These are phyloP conservation scores for Arenicola marina DNA, from an alignment of 2,888 invertebrate genomes.

Conservation along the genomic window DNA sequence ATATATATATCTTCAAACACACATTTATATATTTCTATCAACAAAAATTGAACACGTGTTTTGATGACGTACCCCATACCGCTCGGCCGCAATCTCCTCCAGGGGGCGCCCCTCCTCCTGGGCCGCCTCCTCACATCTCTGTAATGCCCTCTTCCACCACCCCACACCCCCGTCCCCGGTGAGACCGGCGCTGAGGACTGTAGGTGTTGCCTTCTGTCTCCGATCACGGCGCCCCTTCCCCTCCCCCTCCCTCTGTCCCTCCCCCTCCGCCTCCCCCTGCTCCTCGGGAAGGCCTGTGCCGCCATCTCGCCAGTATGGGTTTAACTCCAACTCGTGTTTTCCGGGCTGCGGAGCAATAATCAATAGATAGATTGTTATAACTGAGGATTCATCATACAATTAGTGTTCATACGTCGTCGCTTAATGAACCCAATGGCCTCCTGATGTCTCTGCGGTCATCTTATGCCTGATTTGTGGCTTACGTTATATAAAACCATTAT, in stretches of 20 bases:
- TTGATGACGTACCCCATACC: constrained; percentile 64
- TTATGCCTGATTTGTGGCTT: no score
- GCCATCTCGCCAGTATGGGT: constrained; percentile 90
- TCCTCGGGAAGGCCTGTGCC: constrained; percentile 78
- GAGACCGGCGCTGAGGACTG: neutral
- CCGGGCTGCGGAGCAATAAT: no score
- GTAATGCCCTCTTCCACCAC: constrained; percentile 67
- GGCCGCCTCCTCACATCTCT: constrained; percentile 67
- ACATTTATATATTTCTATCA: neutral
- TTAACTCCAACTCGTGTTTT: constrained; percentile 77
- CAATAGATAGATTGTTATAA: no score
- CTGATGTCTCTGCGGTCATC: no score
- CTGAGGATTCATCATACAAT: no score
- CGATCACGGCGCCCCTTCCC: neutral
- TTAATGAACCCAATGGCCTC: no score
- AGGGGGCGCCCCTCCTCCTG: constrained; percentile 64
- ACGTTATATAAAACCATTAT: no score
- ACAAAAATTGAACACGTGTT: neutral
- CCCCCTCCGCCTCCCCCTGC: constrained; percentile 32
- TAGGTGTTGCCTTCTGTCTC: neutral
- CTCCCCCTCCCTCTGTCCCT: constrained; percentile 1
- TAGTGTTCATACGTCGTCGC: no score
- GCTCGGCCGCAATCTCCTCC: constrained; percentile 67
- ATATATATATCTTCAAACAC: no score
- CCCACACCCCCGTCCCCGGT: constrained; percentile 65